Evolutionary conservation across 2,113 vertebrate species (phyloP), one percentile per base, ranked within the genome.

Genomic region (Nansenia antarctica): DNA sequence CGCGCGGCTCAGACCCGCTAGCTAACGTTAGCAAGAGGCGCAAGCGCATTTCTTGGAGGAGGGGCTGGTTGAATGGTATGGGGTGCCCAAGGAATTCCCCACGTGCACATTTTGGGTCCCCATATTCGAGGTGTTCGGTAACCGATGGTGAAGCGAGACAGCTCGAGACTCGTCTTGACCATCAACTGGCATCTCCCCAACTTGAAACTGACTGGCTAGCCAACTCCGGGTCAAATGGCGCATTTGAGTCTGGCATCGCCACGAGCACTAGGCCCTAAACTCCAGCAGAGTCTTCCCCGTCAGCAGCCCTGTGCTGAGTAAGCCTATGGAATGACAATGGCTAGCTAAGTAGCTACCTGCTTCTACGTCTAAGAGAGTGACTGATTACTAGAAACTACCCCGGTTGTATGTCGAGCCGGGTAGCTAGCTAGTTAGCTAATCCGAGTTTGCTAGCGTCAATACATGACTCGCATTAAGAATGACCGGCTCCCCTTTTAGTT

Each of bases 211-310:
- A 52, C 37, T 49, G 42, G 14, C 26, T 59, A 59, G 53, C 35
- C 42, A n/a, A 67, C 60, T 77, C 70, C 15, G 3, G 9, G 34
- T 6, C 45, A 72, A 63, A 18, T 86, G 83, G 86, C 87, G 86
- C 83, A 90, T 80, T 88, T 86, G 75, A 74, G 79, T 69, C 61
- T 30, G 80, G 77, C 76, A 72, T 62, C 76, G 82, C 80, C 65
- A 78, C 74, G 74, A 67, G 77, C 47, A 8, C 85, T 89, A 90
- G 87, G 89, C 89, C 87, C 63, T 81, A 86, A 85, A 87, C 84
- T 62, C 83, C 71, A 85, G 79, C 80, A 62, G 62, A 70, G 39
- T 79, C 75, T 60, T 81, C 68, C 77, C 73, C 65, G 82, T 82
- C 86, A 86, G 89, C 83, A 83, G 66, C 74, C 73, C 62, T 74